Base-by-base conservation (phyloP, 2,113 vertebrate species). In the human region DNA sequence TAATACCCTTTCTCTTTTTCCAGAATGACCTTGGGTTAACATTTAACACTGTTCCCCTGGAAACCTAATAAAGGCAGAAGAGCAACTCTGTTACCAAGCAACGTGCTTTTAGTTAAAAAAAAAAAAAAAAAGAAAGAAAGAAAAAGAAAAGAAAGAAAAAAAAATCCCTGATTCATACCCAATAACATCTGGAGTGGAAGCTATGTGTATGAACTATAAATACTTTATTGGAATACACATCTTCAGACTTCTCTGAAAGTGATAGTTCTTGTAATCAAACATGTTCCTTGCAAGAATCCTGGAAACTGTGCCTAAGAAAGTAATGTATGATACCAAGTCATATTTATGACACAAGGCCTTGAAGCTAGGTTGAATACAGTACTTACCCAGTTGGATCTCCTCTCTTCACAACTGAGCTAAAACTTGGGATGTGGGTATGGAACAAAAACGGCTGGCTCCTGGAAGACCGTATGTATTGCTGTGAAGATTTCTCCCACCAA, bases 61-160 rank as follows among this genome's bases (percentile, higher is more conserved):
- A 89, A 94, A 96, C 84, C 35, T 76, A 72, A 91, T 70, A 89
- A 89, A 95, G 82, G 87, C 61, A 2, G 57, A 81, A 89, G 57
- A 95, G 35, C 25, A 84, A 17, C 22, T 61, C 48, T 72, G 78
- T 64, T 91, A 89, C 78, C 89, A 89, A 81, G 90, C 86, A 96
- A 93, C 25, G 78, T 64, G 59, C 72, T 93, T 90, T 70, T 12
- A 13, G 66, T 27, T 18, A 23, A 22, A 72, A 40, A 20, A 64
- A 64, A 81, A 72, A 12, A 35, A 16, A 16, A 8, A 22, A 6
- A 8, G 0, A 8, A 59, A 59, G 2, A 1, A 59, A 45, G 45
- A 10, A 59, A 25, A 59, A 59, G 9, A 3, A 25, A 59, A 25
- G 3, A 59, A 25, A 40, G 40, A 40, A 38, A 83, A 90, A n/a